Conservation (phyloP, 2,888 invertebrate genomes). For the Agrenia bidenticulata region DNA sequence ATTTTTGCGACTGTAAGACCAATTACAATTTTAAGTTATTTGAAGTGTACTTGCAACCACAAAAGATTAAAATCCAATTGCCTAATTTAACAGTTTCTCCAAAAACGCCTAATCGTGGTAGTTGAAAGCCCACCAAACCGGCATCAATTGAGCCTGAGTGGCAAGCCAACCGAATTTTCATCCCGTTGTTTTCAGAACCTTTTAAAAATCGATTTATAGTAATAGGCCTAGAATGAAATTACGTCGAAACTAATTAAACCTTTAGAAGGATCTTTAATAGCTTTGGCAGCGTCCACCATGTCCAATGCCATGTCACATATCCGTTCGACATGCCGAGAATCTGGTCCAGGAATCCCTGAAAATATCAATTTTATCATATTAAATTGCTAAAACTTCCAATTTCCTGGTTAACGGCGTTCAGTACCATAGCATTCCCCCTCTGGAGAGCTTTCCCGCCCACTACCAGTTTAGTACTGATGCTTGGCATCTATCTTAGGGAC, state of each 20-base stretch:
- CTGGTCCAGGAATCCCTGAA: slow-evolving; percentile 74
- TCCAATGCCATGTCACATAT: slow-evolving; percentile 94
- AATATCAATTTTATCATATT: no score
- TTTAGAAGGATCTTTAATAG: slow-evolving; percentile 39
- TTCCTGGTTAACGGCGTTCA: no score
- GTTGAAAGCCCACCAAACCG: slow-evolving; percentile 66
- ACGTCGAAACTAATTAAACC: no score
- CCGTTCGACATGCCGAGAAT: slow-evolving; percentile 83
- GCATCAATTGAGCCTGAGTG: slow-evolving; percentile 91
- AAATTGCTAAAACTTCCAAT: no score
- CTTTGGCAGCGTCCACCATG: slow-evolving; percentile 85
- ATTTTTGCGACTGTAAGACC: slow-evolving; percentile 70
- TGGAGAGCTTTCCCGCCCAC: no score
- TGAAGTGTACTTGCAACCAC: not conserved
- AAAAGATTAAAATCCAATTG: slow-evolving; percentile 10
- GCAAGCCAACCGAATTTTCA: slow-evolving; percentile 80
- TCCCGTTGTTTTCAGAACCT: slow-evolving; percentile 47
- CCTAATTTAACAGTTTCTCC: slow-evolving; percentile 85
- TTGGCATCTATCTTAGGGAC: no score
- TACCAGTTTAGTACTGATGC: no score
- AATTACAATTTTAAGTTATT: not conserved
- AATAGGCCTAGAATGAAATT: not conserved
- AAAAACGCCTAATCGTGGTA: slow-evolving; percentile 83
- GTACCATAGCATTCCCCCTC: no score
- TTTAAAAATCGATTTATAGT: not conserved